Evolutionary conservation across 2,113 vertebrate species (phyloP), one percentile per base, ranked within the genome.

Genomic region (Toxotes chatareus): DNA sequence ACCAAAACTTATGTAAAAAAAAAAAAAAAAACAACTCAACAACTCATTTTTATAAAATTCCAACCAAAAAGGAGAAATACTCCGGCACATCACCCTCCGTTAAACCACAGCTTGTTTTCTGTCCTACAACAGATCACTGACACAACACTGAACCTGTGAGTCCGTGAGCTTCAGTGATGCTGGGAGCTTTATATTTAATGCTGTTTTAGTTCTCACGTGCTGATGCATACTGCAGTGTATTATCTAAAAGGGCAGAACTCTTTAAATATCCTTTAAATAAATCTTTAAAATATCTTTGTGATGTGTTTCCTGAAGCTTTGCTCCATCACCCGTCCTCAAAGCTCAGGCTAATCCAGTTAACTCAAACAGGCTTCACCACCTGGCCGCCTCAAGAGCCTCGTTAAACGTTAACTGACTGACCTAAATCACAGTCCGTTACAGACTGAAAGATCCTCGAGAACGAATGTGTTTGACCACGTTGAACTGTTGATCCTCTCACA

Each of bases 341-440:
- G 75, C 82, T 85, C 76, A 56, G 42, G 9, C 14, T 87, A 66
- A 91, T 91, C 82, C 71, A 51, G 27, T 85, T 79, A 81, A 49
- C 69, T 79, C 44, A 11, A 71, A 23, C 79, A 61, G 42, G 46
- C 86, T 7, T 69, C 80, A 17, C 21, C 61, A 38, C 53, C 46
- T 7, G 64, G 27, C 47, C 5, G 10, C 71, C 44, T 21, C 7
- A 1, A 23, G 32, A 73, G 66, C 86, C 71, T 60, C 5, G 12
- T 65, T 68, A 73, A 64, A 66, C 27, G 13, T 12, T 63, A n/a
- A 67, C 70, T 23, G 59, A 60, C 49, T 80, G 81, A 82, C 85
- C 78, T 75, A 14, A 79, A 71, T 73, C 5, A 0, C 3, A n/a
- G 31, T 51, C 56, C 27, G n/a, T 34, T 13, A 11, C 53, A 21